phyloP scores from a whole-genome alignment of 2,797 vertebrate species.

The Poecilia wingei region DNA sequence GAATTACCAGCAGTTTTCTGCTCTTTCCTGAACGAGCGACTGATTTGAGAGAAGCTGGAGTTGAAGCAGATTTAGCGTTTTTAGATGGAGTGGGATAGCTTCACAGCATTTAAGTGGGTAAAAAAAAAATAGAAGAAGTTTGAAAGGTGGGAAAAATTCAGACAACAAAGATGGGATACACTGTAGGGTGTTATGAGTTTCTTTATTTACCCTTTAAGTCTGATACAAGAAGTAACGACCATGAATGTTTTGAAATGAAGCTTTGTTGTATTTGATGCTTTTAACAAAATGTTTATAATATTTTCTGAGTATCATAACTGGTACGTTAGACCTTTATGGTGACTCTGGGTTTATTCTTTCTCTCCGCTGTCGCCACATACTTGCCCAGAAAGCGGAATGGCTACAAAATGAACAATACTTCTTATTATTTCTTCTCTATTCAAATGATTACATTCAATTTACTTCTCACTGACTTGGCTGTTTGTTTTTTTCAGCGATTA shows the following conservation, averaged over 20 bases:
- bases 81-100: conserved; percentile 5
- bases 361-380: too few species aligned
- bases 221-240: too few species aligned
- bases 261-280: too few species aligned
- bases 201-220: not conserved
- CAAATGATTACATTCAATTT: not conserved
- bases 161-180: not conserved
- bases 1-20: conserved; percentile 52
- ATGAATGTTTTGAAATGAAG: too few species aligned
- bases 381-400: too few species aligned
- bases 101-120: not conserved
- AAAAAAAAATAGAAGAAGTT: not conserved
- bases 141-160: not conserved
- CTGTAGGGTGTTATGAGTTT: conserved; percentile 1
- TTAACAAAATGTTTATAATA: too few species aligned
- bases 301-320: too few species aligned
- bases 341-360: too few species aligned
- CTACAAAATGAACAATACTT: not conserved
- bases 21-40: conserved; percentile 27
- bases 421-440: not conserved
- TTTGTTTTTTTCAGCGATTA: not conserved
- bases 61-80: conserved; percentile 2
- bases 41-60: conserved; percentile 30
- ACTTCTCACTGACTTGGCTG: not conserved
- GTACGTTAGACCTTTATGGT: too few species aligned